phyloP scores from a whole-genome alignment of 2,888 invertebrate genomes.

The Oscheius sp. region DNA sequence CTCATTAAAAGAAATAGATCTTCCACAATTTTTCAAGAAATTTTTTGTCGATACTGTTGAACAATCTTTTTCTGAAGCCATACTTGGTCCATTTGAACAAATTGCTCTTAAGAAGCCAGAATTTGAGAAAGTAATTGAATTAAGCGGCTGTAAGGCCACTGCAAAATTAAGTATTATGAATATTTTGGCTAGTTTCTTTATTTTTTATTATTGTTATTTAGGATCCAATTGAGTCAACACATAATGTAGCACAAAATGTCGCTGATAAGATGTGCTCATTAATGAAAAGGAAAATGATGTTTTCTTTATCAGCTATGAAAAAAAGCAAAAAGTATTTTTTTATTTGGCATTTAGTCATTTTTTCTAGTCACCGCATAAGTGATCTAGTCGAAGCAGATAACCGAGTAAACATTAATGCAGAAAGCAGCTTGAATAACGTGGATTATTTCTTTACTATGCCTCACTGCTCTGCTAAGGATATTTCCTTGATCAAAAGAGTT shows the following conservation, averaged over 20 bases:
- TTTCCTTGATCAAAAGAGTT: neutral
- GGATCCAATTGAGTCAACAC: conserved; percentile 51
- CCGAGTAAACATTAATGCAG: too few relatives aligned
- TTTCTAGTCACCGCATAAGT: too few relatives aligned
- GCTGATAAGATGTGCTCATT: conserved; percentile 26
- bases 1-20: too few relatives aligned
- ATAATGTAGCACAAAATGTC: conserved; percentile 46
- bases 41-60: conserved; percentile 22
- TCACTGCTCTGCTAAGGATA: neutral
- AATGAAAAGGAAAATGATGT: conserved; percentile 31
- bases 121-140: too few relatives aligned
- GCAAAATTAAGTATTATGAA: conserved; percentile 18
- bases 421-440: neutral
- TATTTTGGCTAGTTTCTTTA: conserved; percentile 4
- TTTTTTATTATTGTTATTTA: neutral
- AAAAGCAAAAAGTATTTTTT: neutral
- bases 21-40: neutral
- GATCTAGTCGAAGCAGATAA: too few relatives aligned
- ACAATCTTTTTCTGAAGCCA: neutral
- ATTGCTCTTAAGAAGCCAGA: too few relatives aligned
- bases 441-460: neutral
- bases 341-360: too few relatives aligned
- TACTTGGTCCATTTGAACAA: neutral
- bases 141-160: too few relatives aligned
- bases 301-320: conserved; percentile 34